Conservation (phyloP, 1,140 invertebrate genomes). For the Pantala flavescens region DNA sequence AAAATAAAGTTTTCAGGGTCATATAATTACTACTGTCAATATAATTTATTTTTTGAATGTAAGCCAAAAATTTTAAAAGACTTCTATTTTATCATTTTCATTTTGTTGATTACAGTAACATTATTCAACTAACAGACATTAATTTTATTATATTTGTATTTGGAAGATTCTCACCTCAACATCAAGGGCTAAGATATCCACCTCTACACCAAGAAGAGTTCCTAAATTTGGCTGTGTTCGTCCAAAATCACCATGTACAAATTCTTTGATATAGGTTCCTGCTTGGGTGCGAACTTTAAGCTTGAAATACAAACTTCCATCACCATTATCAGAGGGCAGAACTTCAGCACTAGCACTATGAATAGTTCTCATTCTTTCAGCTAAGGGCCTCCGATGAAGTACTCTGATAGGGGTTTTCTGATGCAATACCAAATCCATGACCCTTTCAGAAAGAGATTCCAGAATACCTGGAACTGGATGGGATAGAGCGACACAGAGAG, state of each 20-base stretch:
- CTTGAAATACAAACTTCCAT: slow-evolving; percentile 40
- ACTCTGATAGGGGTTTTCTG: slow-evolving; percentile 80
- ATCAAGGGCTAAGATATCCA: slow-evolving; percentile 56
- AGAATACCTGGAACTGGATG: slow-evolving; percentile 32
- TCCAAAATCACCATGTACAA: slow-evolving; percentile 90
- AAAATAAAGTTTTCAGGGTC: too few species aligned
- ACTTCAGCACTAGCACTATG: slow-evolving; percentile 44
- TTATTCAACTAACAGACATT: too few species aligned
- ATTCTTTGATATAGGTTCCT: slow-evolving; percentile 95
- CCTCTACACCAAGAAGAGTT: slow-evolving; percentile 34
- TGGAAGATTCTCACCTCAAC: slow-evolving; percentile 54
- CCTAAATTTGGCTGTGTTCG: slow-evolving; percentile 67
- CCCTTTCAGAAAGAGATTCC: slow-evolving; percentile 39
- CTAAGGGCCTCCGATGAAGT: slow-evolving; percentile 65
- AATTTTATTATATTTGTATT: too few species aligned
- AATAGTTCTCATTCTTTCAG: slow-evolving; percentile 50
- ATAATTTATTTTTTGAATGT: too few species aligned
- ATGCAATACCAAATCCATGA: slow-evolving; percentile 39
- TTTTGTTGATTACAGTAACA: too few species aligned
- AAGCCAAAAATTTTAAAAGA: too few species aligned
- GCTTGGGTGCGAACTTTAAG: slow-evolving; percentile 74
- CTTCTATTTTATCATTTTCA: too few species aligned
- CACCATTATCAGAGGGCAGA: slow-evolving; percentile 22
- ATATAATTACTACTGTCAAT: too few species aligned
- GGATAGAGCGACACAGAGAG: slow-evolving; percentile 53